Conservation (phyloP, 2,113 vertebrate genomes). For the Tragelaphus strepsiceros region DNA sequence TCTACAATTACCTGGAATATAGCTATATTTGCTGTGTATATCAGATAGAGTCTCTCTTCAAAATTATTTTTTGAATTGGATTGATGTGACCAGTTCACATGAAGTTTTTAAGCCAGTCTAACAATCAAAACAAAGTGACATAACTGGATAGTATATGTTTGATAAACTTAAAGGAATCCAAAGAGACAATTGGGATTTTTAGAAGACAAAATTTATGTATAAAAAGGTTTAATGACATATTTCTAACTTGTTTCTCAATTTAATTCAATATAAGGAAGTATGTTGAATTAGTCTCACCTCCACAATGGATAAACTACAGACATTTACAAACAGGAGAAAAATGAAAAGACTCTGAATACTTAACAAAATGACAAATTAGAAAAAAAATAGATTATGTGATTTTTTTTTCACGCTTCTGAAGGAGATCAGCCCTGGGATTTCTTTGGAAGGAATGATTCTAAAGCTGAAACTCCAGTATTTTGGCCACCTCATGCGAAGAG, state of each 20-base stretch:
- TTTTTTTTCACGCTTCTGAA: background rate
- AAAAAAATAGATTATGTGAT: background rate
- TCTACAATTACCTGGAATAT: background rate
- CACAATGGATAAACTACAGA: background rate
- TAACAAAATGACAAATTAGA: background rate
- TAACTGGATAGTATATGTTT: background rate
- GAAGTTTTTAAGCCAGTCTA: background rate
- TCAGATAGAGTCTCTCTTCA: background rate
- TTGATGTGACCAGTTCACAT: background rate
- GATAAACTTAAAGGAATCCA: background rate
- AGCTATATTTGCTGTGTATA: background rate
- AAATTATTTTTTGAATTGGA: background rate
- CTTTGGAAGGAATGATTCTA: no score
- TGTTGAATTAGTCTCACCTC: background rate
- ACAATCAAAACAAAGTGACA: background rate
- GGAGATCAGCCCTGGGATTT: no score
- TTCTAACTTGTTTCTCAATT: background rate
- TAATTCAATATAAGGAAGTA: background rate
- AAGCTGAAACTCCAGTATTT: no score
- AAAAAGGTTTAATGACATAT: background rate
- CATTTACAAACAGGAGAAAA: background rate
- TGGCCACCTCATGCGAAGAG: no score
- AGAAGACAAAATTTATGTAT: background rate
- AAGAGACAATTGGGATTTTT: background rate
- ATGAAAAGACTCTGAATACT: background rate